Evolutionary conservation across 2,113 vertebrate species (phyloP).

Genomic region (Ellobius talpinus): DNA sequence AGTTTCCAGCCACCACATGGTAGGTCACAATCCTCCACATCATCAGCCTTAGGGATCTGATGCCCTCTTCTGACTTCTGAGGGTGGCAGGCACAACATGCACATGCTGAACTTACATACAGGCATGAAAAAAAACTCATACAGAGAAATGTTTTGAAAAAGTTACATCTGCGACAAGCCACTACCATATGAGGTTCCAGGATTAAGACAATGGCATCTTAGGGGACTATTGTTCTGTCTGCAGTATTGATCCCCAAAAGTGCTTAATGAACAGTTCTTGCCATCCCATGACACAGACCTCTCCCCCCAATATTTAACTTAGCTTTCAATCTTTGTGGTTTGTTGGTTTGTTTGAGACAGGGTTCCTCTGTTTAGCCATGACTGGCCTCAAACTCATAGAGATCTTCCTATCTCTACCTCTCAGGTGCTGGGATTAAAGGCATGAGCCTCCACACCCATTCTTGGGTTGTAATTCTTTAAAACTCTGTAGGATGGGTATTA

Average conservation of each 20-base stretch:
- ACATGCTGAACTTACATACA: not conserved
- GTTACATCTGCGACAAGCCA: not conserved
- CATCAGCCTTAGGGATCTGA: not conserved
- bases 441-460: not conserved
- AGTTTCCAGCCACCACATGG: not conserved
- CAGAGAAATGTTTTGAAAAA: not conserved
- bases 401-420: not conserved
- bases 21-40: not conserved
- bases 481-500: not conserved
- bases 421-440: not conserved
- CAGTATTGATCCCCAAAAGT: accelerated
- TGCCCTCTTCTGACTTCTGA: not conserved
- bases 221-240: too few species aligned
- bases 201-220: not conserved
- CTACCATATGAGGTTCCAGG: accelerated
- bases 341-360: not conserved
- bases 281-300: not conserved
- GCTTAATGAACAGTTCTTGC: not conserved
- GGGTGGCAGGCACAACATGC: not conserved
- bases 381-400: not conserved
- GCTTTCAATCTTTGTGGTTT: not conserved
- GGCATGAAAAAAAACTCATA: not conserved
- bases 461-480: not conserved
- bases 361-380: too few species aligned
- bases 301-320: accelerated